Evolutionary conservation across 1,140 invertebrate species (phyloP).

Genomic region (Episyrphus balteatus): DNA sequence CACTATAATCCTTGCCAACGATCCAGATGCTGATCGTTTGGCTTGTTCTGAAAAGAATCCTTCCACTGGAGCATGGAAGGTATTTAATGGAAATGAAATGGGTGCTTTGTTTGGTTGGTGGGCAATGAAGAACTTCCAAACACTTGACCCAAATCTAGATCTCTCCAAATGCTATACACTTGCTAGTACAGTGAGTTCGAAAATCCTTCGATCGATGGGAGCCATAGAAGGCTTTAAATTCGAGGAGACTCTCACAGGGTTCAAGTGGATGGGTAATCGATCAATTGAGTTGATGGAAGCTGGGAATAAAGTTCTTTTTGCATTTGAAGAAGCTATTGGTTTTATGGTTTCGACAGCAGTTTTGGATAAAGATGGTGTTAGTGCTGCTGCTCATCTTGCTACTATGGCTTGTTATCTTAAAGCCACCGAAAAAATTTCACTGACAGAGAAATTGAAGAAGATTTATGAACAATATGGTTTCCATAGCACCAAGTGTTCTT

Average conservation of each 20-base stretch:
- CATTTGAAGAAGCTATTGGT: constrained; percentile 91
- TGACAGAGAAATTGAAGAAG: constrained; percentile 64
- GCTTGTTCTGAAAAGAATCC: constrained; percentile 76
- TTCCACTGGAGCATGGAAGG: constrained; percentile 65
- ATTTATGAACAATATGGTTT: constrained; percentile 80
- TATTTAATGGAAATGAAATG: constrained; percentile 94
- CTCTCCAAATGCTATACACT: constrained; percentile 63
- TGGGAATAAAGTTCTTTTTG: constrained; percentile 75
- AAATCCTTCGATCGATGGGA: constrained; percentile 81
- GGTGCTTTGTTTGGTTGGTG: constrained; percentile 95
- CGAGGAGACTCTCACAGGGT: constrained; percentile 94
- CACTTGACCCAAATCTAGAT: constrained; percentile 38
- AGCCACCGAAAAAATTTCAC: constrained; percentile 45
- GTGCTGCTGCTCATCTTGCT: constrained; percentile 66
- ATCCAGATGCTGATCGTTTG: constrained; percentile 95
- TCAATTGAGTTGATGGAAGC: constrained; percentile 57
- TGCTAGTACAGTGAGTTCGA: constrained; percentile 93
- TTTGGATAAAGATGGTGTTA: constrained; percentile 93
- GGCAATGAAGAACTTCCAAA: constrained; percentile 54
- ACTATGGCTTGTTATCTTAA: constrained; percentile 70
- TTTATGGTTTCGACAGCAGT: constrained; percentile 86
- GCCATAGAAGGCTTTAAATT: constrained; percentile 73
- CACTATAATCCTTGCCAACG: constrained; percentile 85
- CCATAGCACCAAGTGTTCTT: constrained; percentile 77
- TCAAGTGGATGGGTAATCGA: constrained; percentile 99